Evolutionary conservation across 1,140 invertebrate genomes (phyloP).

Genomic region (Gonatopus flavifemur): DNA sequence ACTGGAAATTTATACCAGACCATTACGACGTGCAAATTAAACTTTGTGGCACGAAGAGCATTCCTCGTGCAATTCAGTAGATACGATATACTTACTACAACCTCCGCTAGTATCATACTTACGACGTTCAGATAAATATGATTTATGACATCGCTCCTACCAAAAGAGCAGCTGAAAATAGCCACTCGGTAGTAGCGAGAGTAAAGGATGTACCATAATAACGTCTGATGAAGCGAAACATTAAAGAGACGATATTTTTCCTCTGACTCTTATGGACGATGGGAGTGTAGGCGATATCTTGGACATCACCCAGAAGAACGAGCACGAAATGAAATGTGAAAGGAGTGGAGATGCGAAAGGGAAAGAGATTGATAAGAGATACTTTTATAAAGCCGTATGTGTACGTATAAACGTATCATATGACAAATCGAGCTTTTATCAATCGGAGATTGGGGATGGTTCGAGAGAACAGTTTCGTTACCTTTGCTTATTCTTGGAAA

Average conservation of each 20-base stretch:
- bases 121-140: constrained; percentile 35
- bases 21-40: too few relatives aligned
- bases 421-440: too few relatives aligned
- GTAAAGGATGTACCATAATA: constrained; percentile 55
- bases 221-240: constrained; percentile 56
- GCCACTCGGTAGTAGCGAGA: constrained; percentile 51
- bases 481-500: too few relatives aligned
- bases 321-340: constrained; percentile 40
- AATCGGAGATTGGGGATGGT: too few relatives aligned
- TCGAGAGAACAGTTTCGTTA: too few relatives aligned
- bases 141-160: constrained; percentile 51
- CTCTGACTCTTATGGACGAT: constrained; percentile 36
- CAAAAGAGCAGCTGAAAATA: constrained; percentile 52
- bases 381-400: constrained; percentile 31
- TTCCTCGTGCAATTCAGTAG: too few relatives aligned
- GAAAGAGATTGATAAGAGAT: constrained; percentile 29
- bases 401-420: too few relatives aligned
- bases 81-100: too few relatives aligned
- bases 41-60: too few relatives aligned
- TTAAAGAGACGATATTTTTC: constrained; percentile 57
- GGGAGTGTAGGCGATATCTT: constrained; percentile 40
- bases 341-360: too few relatives aligned
- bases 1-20: too few relatives aligned
- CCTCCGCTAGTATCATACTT: too few relatives aligned
- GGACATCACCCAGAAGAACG: constrained; percentile 47